These are phyloP conservation scores for Aphelenchoides fujianensis DNA, from an alignment of 1,140 invertebrate species.

Conservation along the genomic window DNA sequence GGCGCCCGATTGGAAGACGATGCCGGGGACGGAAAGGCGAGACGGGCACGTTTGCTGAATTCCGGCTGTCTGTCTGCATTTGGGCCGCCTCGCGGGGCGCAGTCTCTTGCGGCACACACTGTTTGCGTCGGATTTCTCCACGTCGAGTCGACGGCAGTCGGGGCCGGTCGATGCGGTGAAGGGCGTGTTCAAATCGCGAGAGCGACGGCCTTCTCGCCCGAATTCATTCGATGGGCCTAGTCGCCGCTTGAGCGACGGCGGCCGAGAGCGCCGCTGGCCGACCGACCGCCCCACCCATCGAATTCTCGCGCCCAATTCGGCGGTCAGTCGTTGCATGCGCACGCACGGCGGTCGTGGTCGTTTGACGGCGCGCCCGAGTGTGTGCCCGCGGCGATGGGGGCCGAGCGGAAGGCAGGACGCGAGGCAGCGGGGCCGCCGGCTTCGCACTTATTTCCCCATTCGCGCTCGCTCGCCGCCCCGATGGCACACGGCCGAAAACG, in stretches of 20 bases:
- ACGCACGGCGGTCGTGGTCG: background rate
- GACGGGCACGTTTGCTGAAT: background rate
- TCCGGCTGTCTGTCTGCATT: too few species aligned
- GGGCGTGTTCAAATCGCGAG: background rate
- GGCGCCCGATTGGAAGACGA: background rate
- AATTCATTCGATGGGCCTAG: conserved; percentile 9
- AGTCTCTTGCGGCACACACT: too few species aligned
- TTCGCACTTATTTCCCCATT: conserved; percentile 5
- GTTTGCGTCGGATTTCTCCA: background rate
- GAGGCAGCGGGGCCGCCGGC: background rate
- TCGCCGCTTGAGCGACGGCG: background rate
- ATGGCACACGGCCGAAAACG: conserved; percentile 1
- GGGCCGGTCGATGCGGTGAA: conserved; percentile 1
- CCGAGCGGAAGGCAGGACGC: background rate
- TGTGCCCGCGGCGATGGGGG: background rate
- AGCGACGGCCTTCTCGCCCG: background rate
- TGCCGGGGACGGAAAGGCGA: too few species aligned
- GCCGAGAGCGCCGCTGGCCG: background rate
- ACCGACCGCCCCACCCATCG: background rate
- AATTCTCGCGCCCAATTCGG: conserved; percentile 5
- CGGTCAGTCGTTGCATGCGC: background rate
- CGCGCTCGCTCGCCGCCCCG: background rate
- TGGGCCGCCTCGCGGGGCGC: too few species aligned
- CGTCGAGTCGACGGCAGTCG: too few species aligned
- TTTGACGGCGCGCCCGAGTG: background rate